Evolutionary conservation across 2,797 vertebrate genomes (phyloP), one percentile per base, ranked within the genome.

Genomic region (Percopsis omiscomaycus): DNA sequence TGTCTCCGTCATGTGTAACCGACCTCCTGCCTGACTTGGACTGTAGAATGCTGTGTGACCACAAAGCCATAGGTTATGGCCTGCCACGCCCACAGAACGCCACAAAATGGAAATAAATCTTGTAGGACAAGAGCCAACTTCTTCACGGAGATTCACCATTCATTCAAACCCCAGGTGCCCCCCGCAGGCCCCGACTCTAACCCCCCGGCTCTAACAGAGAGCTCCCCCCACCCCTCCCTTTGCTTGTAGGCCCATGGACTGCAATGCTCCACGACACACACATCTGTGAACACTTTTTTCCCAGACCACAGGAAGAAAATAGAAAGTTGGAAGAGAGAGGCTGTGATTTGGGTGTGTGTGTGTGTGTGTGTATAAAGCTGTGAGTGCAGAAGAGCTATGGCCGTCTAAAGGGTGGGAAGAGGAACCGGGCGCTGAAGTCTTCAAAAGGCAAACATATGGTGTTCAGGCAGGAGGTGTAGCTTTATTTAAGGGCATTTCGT

Each of bases 261-360:
- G 69, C 86, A 85, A 90, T 89, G 32, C 30, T 14, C 30, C 12
- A 11, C 4, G 27, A 42, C 30, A 55, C 61, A 64, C 75, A 78
- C 71, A 87, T 88, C 88, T 89, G 84, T 90, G 88, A 61, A 56
- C 83, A 56, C 77, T 53, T 82, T 89, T 88, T 60, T 64, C 59
- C 46, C 62, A 2, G 14, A 83, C 88, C 88, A 53, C 84, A 74
- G 69, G 69, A 70, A 67, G 10, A 84, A 89, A 88, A 89, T 88
- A 89, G 88, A 89, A 81, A 73, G 85, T 74, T 85, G 75, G 80
- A 78, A 81, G 66, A 57, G 55, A 3, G 12, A 88, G 74, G 68
- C 80, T 88, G 78, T 88, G 71, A 89, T 89, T 90, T 89, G 76
- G 65, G 54, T 30, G 56, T 1, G 50, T 86, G 46, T 86, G 54